Evolutionary conservation across 1,140 invertebrate genomes (phyloP), one percentile per base, ranked within the genome.

Genomic region (Mya arenaria): DNA sequence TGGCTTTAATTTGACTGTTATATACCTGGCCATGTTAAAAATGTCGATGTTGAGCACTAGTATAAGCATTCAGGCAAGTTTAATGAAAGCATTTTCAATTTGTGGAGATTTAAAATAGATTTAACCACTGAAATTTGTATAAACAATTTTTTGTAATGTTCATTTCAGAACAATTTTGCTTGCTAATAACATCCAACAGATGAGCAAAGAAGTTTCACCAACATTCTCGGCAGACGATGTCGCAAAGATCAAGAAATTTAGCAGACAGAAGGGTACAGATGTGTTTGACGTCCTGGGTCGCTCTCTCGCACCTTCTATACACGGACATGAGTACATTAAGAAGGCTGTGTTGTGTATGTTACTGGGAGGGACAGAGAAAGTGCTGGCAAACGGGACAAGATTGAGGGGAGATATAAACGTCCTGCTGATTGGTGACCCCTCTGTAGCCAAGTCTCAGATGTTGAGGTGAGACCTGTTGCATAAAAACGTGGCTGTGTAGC

Each of bases 331-430:
- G 30, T 99, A 96, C 90, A 97, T 99, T 4, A 99, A 99, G 92
- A 97, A 97, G 90, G 98, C 99, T 1, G 97, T 99, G 83, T 93
- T 99, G 0, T 99, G 99, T 91, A 94, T 99, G 86, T 91, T 99
- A 28, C 93, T 99, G 0, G 99, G 99, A 28, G 99, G 99, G 0
- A 96, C 97, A 72, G 99, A 99, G 93, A 99, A 99, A 94, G 93
- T 98, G 41, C 93, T 99, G 39, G 96, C 96, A 0, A 99, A 99
- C 94, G 99, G 99, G 32, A 98, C 98, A 0, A 94, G 99, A 69
- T 94, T 99, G 0, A 96, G 99, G 95, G 99, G 99, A 86, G 99
- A 99, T 90, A 99, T 99, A 63, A 99, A 99, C 92, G 94, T 99
- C 39, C 94, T 99, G 23, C 93, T 99, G 0, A 99, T 99, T 90